Evolutionary conservation across 2,888 invertebrate genomes (phyloP).

Genomic region (Macropis europaea): DNA sequence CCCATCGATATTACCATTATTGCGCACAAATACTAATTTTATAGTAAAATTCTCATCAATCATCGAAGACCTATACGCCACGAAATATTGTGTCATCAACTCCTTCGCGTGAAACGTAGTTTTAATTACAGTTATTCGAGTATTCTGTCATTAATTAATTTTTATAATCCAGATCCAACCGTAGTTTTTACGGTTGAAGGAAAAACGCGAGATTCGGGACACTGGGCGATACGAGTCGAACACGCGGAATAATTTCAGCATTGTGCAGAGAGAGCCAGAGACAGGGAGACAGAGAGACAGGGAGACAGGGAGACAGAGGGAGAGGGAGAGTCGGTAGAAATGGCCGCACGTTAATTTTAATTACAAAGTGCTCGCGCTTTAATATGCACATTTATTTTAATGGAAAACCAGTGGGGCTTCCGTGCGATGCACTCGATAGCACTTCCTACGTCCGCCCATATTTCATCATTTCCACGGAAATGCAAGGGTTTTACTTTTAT

Average conservation of each 20-base stretch:
- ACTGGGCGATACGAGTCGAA: slow-evolving; percentile 2
- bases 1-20: too few relatives aligned
- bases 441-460: slow-evolving; percentile 20
- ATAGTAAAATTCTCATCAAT: too few relatives aligned
- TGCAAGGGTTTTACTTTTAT: slow-evolving; percentile 31
- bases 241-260: slow-evolving; percentile 19
- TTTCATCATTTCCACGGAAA: slow-evolving; percentile 41
- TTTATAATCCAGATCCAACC: too few relatives aligned
- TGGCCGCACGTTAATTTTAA: slow-evolving; percentile 39
- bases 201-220: background rate
- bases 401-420: slow-evolving; percentile 39
- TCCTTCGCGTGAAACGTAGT: too few relatives aligned
- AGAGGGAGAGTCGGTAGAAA: slow-evolving; percentile 7
- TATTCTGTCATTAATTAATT: too few relatives aligned
- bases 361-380: slow-evolving; percentile 38
- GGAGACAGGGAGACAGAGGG: too few relatives aligned
- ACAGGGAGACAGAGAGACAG: too few relatives aligned
- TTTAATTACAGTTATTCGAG: too few relatives aligned
- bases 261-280: slow-evolving; percentile 8
- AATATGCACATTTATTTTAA: slow-evolving; percentile 49
- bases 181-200: too few relatives aligned
- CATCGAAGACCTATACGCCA: too few relatives aligned
- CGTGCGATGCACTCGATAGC: slow-evolving; percentile 40
- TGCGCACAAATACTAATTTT: too few relatives aligned
- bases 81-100: too few relatives aligned